A percentile compares a stretch with the other conserved stretches of the same genome.
These are phyloP conservation scores for Hyalella azteca DNA, from an alignment of 2,888 invertebrate genomes.

Conservation along the genomic window DNA sequence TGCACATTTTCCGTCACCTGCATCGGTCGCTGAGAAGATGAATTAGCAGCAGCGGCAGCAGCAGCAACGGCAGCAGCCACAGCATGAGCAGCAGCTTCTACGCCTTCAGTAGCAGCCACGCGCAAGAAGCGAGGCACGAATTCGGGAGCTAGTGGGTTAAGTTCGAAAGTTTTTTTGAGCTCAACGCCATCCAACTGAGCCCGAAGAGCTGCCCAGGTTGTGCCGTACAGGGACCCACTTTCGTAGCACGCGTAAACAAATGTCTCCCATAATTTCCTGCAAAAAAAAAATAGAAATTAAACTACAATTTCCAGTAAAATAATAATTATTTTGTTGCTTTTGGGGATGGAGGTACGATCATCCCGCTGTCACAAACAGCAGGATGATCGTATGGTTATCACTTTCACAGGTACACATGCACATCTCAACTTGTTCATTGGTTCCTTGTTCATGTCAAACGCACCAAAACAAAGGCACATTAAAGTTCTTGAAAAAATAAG, in stretches of 20 bases:
- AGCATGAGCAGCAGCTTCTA: slow-evolving; percentile 50
- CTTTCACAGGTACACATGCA: too few relatives aligned
- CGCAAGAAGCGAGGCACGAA: slow-evolving; percentile 71
- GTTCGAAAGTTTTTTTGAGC: slow-evolving; percentile 74
- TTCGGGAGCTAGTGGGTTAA: slow-evolving; percentile 83
- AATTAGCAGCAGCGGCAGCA: slow-evolving; percentile 52
- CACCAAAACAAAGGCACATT: too few relatives aligned
- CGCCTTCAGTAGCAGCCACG: slow-evolving; percentile 16
- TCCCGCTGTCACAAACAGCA: too few relatives aligned
- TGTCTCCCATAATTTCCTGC: slow-evolving; percentile 78
- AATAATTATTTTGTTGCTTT: too few relatives aligned
- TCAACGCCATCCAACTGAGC: slow-evolving; percentile 76
- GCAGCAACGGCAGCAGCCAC: slow-evolving; percentile 54
- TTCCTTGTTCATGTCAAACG: too few relatives aligned
- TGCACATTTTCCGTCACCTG: too few relatives aligned
- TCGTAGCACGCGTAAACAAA: slow-evolving; percentile 76
- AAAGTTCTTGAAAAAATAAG: too few relatives aligned
- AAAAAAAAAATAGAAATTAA: slow-evolving; percentile 40
- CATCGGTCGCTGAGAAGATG: slow-evolving; percentile 44
- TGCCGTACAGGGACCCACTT: slow-evolving; percentile 75
- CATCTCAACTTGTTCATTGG: too few relatives aligned
- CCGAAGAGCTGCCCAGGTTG: slow-evolving; percentile 73
- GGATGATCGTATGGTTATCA: too few relatives aligned
- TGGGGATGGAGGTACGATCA: too few relatives aligned
- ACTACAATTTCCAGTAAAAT: too few relatives aligned